Base-by-base conservation (phyloP, 1,140 invertebrate genomes). In the Panagrolaimus sp. region DNA sequence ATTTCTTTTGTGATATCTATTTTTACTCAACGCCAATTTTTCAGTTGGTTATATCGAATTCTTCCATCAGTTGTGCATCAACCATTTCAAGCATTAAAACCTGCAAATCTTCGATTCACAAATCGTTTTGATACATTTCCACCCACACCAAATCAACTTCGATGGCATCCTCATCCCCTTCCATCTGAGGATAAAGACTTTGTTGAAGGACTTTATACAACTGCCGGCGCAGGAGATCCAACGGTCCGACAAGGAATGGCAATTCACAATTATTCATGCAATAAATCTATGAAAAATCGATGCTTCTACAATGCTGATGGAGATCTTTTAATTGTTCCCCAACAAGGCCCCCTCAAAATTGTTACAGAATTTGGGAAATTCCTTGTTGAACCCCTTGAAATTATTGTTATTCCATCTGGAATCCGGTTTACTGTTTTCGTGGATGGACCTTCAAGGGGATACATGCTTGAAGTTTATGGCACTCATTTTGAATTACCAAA, bases 271-370 rank as follows among this genome's bases (percentile, higher is more conserved):
- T 98, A 91, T 83, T 83, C 90, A 0, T 96, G 92, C 84, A 97
- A 96, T 83, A 83, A 84, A 0, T 90, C 90, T 0, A 98, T 98
- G 95, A 85, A 87, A 24, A 87, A 94, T 77, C 88, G 88, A 72
- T 91, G 90, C 65, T 89, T 95, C 75, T 96, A 94, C 81, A 95
- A 93, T 85, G 90, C 94, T 62, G 96, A 98, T 87, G 96, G 96
- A 32, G 94, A 98, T 84, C 90, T 97, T 77, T 87, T 98, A 17
- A 91, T 98, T 77, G 94, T 98, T 24, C 94, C 96, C 0, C 94
- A 98, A 84, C 84, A 91, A 81, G 95, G 95, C 69, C 82, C 84
- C 15, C 80, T 98, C 70, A 84, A 88, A 62, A 90, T 99, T 69
- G 91, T 87, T 14, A 98, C 96, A 0, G 96, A 99, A 85, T 93